A percentile compares a stretch with the other conserved stretches of the same genome.
Conservation (phyloP, 2,797 vertebrate species). For the Labroides dimidiatus region DNA sequence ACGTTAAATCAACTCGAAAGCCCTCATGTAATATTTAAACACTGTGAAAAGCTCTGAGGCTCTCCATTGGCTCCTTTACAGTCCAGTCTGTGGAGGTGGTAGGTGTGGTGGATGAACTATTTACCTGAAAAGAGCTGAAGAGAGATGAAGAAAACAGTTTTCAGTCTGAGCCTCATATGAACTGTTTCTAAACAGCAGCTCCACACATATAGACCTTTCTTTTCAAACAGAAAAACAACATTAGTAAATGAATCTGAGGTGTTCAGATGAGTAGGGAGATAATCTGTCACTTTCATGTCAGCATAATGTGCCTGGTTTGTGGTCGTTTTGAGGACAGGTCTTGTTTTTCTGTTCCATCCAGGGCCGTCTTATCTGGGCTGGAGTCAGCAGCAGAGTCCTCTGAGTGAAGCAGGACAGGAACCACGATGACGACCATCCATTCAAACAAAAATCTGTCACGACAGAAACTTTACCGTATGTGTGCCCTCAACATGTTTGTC, state of each 20-base stretch:
- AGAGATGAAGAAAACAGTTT: too few species aligned
- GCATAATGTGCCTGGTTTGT: neutral
- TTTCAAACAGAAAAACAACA: too few species aligned
- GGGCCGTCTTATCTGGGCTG: slow-evolving; percentile 68
- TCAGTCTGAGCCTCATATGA: too few species aligned
- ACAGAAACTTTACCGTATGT: slow-evolving; percentile 8
- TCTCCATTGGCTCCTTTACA: neutral
- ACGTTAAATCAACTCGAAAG: neutral
- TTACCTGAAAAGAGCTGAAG: neutral
- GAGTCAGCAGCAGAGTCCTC: slow-evolving; percentile 47
- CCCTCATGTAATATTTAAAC: neutral
- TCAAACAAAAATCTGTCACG: neutral
- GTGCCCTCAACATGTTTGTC: slow-evolving; percentile 47
- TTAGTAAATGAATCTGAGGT: too few species aligned
- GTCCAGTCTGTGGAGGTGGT: neutral
- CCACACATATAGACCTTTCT: too few species aligned
- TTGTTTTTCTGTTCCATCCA: slow-evolving; percentile 42
- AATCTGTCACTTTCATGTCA: too few species aligned
- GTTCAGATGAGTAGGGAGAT: too few species aligned
- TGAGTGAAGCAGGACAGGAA: slow-evolving; percentile 40
- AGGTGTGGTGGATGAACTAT: neutral
- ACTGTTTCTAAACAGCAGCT: too few species aligned
- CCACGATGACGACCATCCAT: neutral
- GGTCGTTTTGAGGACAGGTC: neutral
- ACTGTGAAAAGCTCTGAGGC: neutral